Evolutionary conservation across 2,797 vertebrate species (phyloP).

Genomic region (Sternotherus odoratus): DNA sequence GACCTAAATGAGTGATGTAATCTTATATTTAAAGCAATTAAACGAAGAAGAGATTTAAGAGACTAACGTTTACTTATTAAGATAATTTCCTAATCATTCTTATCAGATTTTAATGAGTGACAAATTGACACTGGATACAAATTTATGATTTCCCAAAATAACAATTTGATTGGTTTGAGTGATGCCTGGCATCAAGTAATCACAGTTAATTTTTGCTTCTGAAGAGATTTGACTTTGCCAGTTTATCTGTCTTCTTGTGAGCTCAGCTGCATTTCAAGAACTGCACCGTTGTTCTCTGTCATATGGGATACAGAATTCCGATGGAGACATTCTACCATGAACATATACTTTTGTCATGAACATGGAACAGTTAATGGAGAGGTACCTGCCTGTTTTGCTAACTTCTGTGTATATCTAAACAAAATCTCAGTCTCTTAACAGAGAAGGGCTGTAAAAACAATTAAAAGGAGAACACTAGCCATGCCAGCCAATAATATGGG

Average conservation of each 20-base stretch:
- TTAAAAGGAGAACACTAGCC: not conserved
- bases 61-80: constrained; percentile 84
- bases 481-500: accelerated
- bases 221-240: constrained; percentile 82
- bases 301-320: constrained; percentile 37
- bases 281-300: constrained; percentile 69
- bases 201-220: constrained; percentile 83
- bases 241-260: constrained; percentile 73
- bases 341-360: not conserved
- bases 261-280: constrained; percentile 72
- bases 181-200: constrained; percentile 87
- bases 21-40: constrained; percentile 77
- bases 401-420: not conserved
- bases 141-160: constrained; percentile 89
- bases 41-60: constrained; percentile 78
- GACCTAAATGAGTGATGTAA: constrained; percentile 70
- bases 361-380: not conserved
- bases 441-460: not conserved
- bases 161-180: constrained; percentile 88
- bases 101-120: constrained; percentile 87
- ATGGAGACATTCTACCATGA: constrained; percentile 26
- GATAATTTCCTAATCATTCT: constrained; percentile 86
- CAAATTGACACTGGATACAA: constrained; percentile 86
- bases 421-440: not conserved
- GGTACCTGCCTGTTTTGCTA: accelerated